phyloP scores from a whole-genome alignment of 2,888 invertebrate genomes.

The Leptogaster cylindrica region DNA sequence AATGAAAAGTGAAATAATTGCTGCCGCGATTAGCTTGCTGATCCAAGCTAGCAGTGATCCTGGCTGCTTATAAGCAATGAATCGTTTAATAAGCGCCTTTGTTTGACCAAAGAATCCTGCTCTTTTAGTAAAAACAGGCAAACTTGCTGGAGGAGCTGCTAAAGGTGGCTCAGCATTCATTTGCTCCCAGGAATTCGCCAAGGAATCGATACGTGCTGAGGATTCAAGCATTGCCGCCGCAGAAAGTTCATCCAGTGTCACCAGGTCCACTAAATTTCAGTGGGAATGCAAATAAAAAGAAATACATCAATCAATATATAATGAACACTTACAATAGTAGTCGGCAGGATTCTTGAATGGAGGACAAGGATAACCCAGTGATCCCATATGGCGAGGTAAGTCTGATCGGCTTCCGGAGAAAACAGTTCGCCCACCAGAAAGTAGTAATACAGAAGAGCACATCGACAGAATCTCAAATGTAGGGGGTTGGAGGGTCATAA shows the following conservation, averaged over 20 bases:
- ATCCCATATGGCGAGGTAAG: constrained; percentile 91
- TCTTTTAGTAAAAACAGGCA: constrained; percentile 70
- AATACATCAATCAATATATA: too few relatives aligned
- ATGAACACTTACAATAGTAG: constrained; percentile 80
- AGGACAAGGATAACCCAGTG: constrained; percentile 91
- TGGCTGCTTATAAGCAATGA: constrained; percentile 80
- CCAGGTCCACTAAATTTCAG: constrained; percentile 77
- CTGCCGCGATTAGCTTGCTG: constrained; percentile 78
- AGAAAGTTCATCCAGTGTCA: constrained; percentile 90
- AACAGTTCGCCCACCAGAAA: constrained; percentile 90
- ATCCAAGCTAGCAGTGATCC: constrained; percentile 81
- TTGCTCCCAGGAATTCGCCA: constrained; percentile 74
- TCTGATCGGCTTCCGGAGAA: constrained; percentile 88
- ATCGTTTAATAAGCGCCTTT: constrained; percentile 68
- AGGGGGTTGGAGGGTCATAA: constrained; percentile 91
- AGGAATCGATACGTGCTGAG: constrained; percentile 87
- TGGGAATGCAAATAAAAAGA: neutral
- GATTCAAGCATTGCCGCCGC: constrained; percentile 95
- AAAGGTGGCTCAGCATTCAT: constrained; percentile 62
- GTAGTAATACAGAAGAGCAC: constrained; percentile 73
- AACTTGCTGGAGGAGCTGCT: constrained; percentile 77
- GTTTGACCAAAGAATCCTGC: constrained; percentile 74
- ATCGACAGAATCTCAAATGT: constrained; percentile 95
- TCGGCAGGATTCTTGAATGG: constrained; percentile 96
- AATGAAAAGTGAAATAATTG: constrained; percentile 80